phyloP scores from a whole-genome alignment of 1,140 invertebrate genomes.

The Drosophila mauritiana region DNA sequence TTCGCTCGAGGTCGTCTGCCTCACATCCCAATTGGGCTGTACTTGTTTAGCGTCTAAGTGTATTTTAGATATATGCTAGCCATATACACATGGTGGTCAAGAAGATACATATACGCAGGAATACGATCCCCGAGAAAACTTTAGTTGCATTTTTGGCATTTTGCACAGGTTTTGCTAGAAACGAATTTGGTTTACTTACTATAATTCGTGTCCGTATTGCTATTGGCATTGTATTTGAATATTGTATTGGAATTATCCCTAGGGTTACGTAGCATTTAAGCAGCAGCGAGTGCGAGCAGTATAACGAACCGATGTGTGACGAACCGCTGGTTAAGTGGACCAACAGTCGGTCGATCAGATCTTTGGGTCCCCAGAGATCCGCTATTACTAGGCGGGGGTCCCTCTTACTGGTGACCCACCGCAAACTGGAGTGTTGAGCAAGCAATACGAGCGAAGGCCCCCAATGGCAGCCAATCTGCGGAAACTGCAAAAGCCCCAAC shows the following conservation, averaged over 20 bases:
- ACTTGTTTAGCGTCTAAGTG: constrained; percentile 55
- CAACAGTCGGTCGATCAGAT: constrained; percentile 74
- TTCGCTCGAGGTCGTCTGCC: constrained; percentile 35
- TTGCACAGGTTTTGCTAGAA: constrained; percentile 72
- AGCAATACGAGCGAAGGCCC: constrained; percentile 79
- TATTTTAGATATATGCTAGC: constrained; percentile 8
- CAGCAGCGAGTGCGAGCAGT: constrained; percentile 41
- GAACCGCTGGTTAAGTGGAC: constrained; percentile 81
- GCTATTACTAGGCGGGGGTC: constrained; percentile 41
- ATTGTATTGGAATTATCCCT: constrained; percentile 58
- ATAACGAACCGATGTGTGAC: constrained; percentile 50
- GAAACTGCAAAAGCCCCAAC: constrained; percentile 59
- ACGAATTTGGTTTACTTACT: constrained; percentile 67
- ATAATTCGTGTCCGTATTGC: constrained; percentile 39
- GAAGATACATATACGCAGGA: constrained; percentile 26
- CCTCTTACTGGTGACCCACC: background rate
- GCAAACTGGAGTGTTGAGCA: constrained; percentile 72
- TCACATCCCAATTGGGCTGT: constrained; percentile 35
- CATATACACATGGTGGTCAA: constrained; percentile 15
- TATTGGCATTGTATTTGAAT: constrained; percentile 53
- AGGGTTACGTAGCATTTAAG: constrained; percentile 58
- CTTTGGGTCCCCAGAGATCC: constrained; percentile 15
- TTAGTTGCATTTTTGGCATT: constrained; percentile 56
- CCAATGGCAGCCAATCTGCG: constrained; percentile 34
- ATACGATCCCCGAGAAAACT: constrained; percentile 13